A percentile compares a stretch with the other conserved stretches of the same genome.
Conservation (phyloP, 2,888 invertebrate species). For the Laspeyria flexula region DNA sequence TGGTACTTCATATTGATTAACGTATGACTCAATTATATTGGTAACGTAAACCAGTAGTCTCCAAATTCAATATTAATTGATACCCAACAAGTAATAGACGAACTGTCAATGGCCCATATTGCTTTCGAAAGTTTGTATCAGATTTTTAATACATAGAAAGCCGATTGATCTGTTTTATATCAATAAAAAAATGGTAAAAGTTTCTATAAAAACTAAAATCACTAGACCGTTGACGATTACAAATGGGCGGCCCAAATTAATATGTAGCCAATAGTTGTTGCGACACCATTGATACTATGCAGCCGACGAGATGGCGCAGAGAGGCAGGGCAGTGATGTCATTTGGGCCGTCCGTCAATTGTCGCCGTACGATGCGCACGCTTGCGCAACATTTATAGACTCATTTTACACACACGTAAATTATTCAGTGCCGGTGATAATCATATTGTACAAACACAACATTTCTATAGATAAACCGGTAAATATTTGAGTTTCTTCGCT, state of each 20-base stretch:
- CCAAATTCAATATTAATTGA: too few species aligned
- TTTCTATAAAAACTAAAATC: constrained; percentile 39
- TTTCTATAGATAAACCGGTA: constrained; percentile 21
- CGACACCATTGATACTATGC: constrained; percentile 47
- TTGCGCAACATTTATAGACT: constrained; percentile 36
- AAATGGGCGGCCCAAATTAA: constrained; percentile 50
- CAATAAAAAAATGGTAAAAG: constrained; percentile 18
- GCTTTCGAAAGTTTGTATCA: too few species aligned
- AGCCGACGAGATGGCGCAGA: constrained; percentile 25
- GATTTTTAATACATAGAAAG: constrained; percentile 11
- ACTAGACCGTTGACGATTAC: constrained; percentile 52
- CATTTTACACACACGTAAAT: constrained; percentile 35
- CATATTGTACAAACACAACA: constrained; percentile 12
- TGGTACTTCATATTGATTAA: constrained; percentile 42
- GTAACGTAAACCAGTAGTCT: not conserved
- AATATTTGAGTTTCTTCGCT: constrained; percentile 21
- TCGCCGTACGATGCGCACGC: constrained; percentile 42
- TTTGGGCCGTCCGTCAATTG: constrained; percentile 68
- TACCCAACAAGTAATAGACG: too few species aligned
- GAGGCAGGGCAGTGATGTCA: constrained; percentile 62
- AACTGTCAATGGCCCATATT: too few species aligned
- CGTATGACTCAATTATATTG: constrained; percentile 31
- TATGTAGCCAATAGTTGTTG: constrained; percentile 47
- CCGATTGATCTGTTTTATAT: constrained; percentile 9
- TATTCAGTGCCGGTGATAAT: constrained; percentile 30